Percentiles rank a stretch among this genome's conserved stretches.
Conservation (phyloP, 2,888 invertebrate genomes). For the Trachelus stipa region DNA sequence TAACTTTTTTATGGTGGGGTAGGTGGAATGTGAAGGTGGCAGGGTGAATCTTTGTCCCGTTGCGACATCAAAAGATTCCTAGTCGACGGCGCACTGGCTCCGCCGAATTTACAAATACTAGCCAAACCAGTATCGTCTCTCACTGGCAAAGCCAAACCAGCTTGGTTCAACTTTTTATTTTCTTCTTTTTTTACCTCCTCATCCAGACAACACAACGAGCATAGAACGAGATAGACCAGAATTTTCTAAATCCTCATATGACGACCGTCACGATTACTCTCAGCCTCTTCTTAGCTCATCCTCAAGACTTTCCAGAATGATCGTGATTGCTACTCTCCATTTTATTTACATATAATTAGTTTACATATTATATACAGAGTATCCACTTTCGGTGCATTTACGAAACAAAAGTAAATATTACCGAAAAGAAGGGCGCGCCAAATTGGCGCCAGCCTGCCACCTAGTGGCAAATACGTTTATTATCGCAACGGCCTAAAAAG, state of each 20-base stretch:
- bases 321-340: neutral
- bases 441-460: neutral
- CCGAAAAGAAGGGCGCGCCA: neutral
- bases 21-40: conserved; percentile 39
- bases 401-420: neutral
- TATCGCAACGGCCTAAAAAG: neutral
- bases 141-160: neutral
- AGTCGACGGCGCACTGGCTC: neutral
- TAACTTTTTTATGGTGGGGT: neutral
- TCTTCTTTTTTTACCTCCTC: neutral
- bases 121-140: neutral
- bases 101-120: neutral
- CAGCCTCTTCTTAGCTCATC: neutral
- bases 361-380: neutral
- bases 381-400: neutral
- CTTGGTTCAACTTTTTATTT: neutral
- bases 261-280: neutral
- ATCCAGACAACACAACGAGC: neutral
- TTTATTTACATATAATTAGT: neutral
- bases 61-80: conserved; percentile 39
- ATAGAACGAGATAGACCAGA: neutral
- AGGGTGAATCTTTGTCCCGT: conserved; percentile 53
- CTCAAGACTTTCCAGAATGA: neutral
- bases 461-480: neutral
- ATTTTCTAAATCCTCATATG: neutral